Conservation (phyloP, 2,888 invertebrate genomes). For the Imbricaverruca yamaguchii region DNA sequence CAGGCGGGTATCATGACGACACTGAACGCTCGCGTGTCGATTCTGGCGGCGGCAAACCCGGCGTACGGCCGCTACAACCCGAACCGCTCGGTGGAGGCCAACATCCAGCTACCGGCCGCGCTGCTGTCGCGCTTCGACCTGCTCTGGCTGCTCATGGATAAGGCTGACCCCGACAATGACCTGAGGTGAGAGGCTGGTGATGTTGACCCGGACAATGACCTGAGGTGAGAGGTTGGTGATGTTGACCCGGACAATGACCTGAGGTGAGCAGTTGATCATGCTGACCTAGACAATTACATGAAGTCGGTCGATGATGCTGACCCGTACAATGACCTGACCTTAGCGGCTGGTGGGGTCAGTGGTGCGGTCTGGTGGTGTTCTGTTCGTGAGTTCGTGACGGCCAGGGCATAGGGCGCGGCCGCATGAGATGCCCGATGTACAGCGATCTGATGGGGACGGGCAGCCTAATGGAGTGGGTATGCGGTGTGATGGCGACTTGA, state of each 20-base stretch:
- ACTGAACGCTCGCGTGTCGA: conserved; percentile 92
- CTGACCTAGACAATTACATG: conserved; percentile 58
- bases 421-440: too few species aligned
- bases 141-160: conserved; percentile 87
- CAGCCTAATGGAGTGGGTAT: too few species aligned
- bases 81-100: conserved; percentile 88
- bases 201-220: conserved; percentile 58
- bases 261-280: conserved; percentile 50
- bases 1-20: conserved; percentile 97
- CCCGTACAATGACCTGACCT: not conserved
- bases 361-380: not conserved
- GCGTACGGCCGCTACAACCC: conserved; percentile 98
- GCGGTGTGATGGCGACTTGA: too few species aligned
- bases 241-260: conserved; percentile 60
- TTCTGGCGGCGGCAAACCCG: conserved; percentile 97
- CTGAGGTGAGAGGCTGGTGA: conserved; percentile 51
- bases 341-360: not conserved
- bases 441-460: too few species aligned
- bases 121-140: conserved; percentile 91
- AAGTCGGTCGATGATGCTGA: not conserved
- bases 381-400: too few species aligned
- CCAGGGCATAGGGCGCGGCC: too few species aligned
- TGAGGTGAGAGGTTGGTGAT: conserved; percentile 51
- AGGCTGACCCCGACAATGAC: conserved; percentile 58
- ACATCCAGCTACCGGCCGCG: conserved; percentile 95